Percentiles rank a stretch among this genome's conserved stretches.
Evolutionary conservation across 2,888 invertebrate species (phyloP).

Genomic region (Stenchaetothrips biformis): DNA sequence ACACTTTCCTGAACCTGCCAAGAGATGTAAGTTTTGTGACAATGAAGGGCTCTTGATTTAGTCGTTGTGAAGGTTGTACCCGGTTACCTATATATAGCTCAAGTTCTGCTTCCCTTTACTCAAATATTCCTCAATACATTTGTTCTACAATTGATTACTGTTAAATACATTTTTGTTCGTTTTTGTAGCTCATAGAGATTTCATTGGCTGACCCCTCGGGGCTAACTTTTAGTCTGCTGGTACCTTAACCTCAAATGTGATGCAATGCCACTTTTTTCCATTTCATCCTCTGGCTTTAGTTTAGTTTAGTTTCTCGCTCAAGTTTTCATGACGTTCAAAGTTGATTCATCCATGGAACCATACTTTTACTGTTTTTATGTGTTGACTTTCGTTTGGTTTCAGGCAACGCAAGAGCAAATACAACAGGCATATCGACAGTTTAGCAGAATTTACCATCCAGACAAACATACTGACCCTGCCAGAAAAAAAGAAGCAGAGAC

Average conservation of each 20-base stretch:
- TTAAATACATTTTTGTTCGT: not conserved
- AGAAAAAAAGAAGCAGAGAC: constrained; percentile 85
- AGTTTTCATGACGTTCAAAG: constrained; percentile 24
- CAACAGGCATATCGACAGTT: constrained; percentile 86
- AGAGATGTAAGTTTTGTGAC: constrained; percentile 61
- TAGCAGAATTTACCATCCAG: constrained; percentile 93
- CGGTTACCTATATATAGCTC: constrained; percentile 9
- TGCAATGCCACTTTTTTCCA: not conserved
- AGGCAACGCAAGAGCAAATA: constrained; percentile 92
- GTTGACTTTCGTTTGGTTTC: constrained; percentile 38
- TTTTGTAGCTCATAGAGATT: not conserved
- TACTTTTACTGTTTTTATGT: not conserved
- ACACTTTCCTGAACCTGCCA: constrained; percentile 79
- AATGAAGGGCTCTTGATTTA: not conserved
- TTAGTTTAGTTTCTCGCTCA: constrained; percentile 40
- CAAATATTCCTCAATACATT: not conserved
- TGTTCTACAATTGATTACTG: not conserved
- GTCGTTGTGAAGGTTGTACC: not conserved
- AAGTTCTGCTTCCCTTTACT: not conserved
- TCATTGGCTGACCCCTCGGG: too few species aligned
- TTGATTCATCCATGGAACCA: not conserved
- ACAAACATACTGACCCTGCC: constrained; percentile 82
- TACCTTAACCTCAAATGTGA: constrained; percentile 12
- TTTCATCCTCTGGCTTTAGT: not conserved
- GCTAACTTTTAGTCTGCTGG: not conserved